These are phyloP conservation scores for Drosophila nebulosa DNA, from an alignment of 1,140 invertebrate genomes.

Conservation along the genomic window DNA sequence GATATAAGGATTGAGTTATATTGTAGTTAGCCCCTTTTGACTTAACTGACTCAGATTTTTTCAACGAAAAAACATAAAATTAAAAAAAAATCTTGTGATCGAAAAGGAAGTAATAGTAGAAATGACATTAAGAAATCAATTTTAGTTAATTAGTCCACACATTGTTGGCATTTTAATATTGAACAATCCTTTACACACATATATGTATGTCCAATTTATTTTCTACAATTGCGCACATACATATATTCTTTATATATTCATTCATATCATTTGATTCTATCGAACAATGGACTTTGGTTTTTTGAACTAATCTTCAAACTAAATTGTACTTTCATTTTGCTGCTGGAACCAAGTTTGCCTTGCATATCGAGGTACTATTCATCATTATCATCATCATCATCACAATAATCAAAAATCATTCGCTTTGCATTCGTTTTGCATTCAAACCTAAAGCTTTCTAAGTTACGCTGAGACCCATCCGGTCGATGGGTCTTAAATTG, in stretches of 20 bases:
- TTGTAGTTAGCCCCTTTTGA: too few species aligned
- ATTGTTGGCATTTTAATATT: neutral
- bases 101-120: too few species aligned
- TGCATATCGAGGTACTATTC: conserved; percentile 63
- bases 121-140: too few species aligned
- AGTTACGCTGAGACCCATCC: conserved; percentile 2
- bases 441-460: conserved; percentile 61
- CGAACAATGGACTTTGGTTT: conserved; percentile 18
- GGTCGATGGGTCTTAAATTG: conserved; percentile 58
- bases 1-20: too few species aligned
- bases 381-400: conserved; percentile 15
- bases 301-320: conserved; percentile 51
- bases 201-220: too few species aligned
- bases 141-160: neutral
- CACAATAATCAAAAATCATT: conserved; percentile 55
- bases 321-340: conserved; percentile 72
- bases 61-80: too few species aligned
- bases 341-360: conserved; percentile 66
- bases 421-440: conserved; percentile 8
- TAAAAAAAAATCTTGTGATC: too few species aligned
- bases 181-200: neutral
- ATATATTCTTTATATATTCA: too few species aligned
- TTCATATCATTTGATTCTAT: conserved; percentile 21
- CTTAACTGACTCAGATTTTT: too few species aligned
- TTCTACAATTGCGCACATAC: neutral